Conservation (phyloP, 2,113 vertebrate genomes). For the Spilogale gracilis region DNA sequence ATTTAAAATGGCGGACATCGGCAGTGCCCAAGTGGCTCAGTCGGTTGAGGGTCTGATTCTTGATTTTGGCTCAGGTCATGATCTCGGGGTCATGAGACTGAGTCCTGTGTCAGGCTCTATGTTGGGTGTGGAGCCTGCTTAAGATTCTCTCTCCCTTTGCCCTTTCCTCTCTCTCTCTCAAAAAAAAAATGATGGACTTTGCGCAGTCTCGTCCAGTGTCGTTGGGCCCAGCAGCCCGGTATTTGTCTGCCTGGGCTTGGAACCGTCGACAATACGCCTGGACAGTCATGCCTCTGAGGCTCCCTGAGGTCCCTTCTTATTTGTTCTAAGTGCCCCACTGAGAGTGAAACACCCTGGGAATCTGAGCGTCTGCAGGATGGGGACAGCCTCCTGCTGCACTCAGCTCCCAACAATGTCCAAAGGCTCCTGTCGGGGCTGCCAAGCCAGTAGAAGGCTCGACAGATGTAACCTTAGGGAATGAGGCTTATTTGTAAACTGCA, state of each 20-base stretch:
- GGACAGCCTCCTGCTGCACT: neutral
- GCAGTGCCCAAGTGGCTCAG: neutral
- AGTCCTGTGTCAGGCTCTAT: neutral
- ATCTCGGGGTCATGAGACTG: neutral
- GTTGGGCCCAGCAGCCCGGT: neutral
- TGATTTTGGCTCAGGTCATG: neutral
- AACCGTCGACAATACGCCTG: neutral
- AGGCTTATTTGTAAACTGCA: neutral
- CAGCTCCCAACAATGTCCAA: neutral
- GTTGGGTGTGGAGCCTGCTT: neutral
- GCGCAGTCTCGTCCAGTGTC: neutral
- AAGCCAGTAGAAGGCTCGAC: neutral
- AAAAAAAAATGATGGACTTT: neutral
- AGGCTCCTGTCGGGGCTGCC: neutral
- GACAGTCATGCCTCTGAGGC: neutral
- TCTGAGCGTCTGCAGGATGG: rapidly evolving
- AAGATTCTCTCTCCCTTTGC: neutral
- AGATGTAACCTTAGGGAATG: neutral
- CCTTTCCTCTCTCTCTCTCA: neutral
- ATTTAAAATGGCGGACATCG: neutral
- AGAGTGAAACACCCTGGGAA: neutral
- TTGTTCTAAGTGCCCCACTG: neutral
- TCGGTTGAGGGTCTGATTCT: neutral
- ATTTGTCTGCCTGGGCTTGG: neutral
- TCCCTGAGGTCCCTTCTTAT: neutral